Evolutionary conservation across 1,140 invertebrate species (phyloP).

Genomic region (Neoseiulus cucumeris): DNA sequence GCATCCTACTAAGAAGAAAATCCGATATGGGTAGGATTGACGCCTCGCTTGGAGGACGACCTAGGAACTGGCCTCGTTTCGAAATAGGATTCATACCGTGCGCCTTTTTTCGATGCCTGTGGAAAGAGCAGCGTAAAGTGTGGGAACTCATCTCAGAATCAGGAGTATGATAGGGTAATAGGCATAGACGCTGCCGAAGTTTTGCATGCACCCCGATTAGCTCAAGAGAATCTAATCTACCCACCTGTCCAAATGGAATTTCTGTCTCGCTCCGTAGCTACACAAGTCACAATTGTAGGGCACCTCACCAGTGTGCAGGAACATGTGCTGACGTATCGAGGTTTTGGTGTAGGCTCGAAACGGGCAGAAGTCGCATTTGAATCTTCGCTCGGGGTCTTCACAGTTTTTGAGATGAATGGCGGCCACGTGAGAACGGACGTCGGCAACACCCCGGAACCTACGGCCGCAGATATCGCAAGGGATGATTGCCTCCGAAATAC

Average conservation of each 20-base stretch:
- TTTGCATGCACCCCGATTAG: neutral
- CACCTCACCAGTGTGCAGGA: slow-evolving; percentile 5
- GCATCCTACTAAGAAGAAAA: too few species aligned
- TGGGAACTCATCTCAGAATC: neutral
- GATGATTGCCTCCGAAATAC: neutral
- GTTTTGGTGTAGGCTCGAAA: slow-evolving; percentile 5
- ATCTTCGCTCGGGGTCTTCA: slow-evolving; percentile 1
- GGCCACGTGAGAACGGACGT: neutral
- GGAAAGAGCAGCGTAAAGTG: neutral
- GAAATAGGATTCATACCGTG: neutral
- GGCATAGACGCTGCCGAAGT: neutral
- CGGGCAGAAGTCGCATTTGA: slow-evolving; percentile 2
- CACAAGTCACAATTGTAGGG: slow-evolving; percentile 1
- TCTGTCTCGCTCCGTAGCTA: neutral
- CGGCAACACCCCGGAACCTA: slow-evolving; percentile 1
- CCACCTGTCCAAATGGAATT: slow-evolving; percentile 3
- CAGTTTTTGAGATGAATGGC: slow-evolving; percentile 4
- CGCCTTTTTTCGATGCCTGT: slow-evolving; percentile 6
- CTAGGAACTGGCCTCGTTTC: neutral
- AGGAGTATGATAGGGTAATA: neutral
- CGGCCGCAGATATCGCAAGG: slow-evolving; percentile 8
- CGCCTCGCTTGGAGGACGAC: neutral
- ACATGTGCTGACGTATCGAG: slow-evolving; percentile 8
- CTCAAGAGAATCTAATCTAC: neutral
- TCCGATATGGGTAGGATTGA: slow-evolving; percentile 11